Conservation (phyloP, 2,797 vertebrate genomes). For the Acipenser transmontanus region DNA sequence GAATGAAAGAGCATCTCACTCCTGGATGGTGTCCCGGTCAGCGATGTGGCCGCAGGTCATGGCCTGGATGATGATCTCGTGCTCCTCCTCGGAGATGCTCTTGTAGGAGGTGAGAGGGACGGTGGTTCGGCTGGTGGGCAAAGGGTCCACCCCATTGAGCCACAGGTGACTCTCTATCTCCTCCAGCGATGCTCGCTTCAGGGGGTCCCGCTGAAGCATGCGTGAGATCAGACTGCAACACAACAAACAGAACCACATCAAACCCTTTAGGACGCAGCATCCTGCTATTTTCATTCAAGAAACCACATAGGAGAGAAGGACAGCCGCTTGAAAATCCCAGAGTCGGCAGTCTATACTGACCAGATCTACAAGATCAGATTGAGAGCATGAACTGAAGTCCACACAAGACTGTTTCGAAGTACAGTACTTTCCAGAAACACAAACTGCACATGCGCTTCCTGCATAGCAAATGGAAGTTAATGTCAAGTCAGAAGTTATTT, state of each 20-base stretch:
- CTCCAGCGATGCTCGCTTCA: conserved; percentile 60
- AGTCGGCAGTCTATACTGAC: too few species aligned
- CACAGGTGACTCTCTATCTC: conserved; percentile 71
- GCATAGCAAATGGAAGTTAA: too few species aligned
- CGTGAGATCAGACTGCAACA: conserved; percentile 67
- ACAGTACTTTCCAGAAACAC: too few species aligned
- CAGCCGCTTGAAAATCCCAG: too few species aligned
- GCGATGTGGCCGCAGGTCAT: conserved; percentile 58
- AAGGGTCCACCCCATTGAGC: conserved; percentile 71
- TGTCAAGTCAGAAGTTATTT: too few species aligned
- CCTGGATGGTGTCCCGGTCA: conserved; percentile 52
- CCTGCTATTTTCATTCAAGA: too few species aligned
- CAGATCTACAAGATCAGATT: too few species aligned
- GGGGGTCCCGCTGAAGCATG: conserved; percentile 79
- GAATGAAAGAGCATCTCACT: conserved; percentile 35
- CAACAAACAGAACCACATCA: background rate
- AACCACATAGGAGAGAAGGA: too few species aligned
- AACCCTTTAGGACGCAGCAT: too few species aligned
- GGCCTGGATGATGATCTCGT: conserved; percentile 57
- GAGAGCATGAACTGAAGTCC: too few species aligned
- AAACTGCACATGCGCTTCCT: too few species aligned
- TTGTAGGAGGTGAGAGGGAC: conserved; percentile 62
- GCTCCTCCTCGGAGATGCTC: conserved; percentile 53
- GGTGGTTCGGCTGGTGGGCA: conserved; percentile 61
- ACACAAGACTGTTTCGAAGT: too few species aligned